Base-by-base conservation (phyloP, 2,888 invertebrate genomes). In the Tenthredo amoena region DNA sequence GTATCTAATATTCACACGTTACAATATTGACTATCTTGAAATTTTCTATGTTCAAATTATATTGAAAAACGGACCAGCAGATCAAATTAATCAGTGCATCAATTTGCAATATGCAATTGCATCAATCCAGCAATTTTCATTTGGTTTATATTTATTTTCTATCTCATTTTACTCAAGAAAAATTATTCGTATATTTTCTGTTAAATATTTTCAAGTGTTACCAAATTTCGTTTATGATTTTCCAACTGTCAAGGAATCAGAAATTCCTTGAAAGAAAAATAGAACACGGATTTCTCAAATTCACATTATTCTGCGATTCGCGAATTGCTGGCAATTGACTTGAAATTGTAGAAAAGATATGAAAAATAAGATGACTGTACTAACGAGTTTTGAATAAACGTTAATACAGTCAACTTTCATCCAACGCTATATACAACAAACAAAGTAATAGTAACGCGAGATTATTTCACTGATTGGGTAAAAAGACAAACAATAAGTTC, bases 1-100 rank as follows among this genome's bases (percentile, higher is more conserved):
- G 87, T 86, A 88, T 87, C 86, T 83, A 79, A 86, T 86, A 86
- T 83, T 82, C 86, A 84, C 84, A 37, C 84, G 10, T 40, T 18
- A 50, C n/a, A 12, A 26, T 40, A 81, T 81, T 62, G 12, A 62
- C 37, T 81, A 81, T 62, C 31, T 62, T 34, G 10, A 55, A 77
- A 31, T 77, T 31, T 81, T 62, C 5, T 10, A 34, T 71, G 58
- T 85, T 84, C 2, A 21, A 40, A 72, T 86, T 82, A 77, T 82
- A 34, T 84, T 77, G 26, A 87, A 84, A 87, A 21, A 58, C 62
- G 50, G 31, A 55, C 77, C 82, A 82, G 26, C 72, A 82, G 82
- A 84, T 86, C 77, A 84, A 55, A 77, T 47, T 47, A 47, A 3
- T 85, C 82, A 84, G 34, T 10, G 34, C 12, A 62, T 81, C 37